Percentiles rank a stretch among this genome's conserved stretches.
phyloP scores from a whole-genome alignment of 2,888 invertebrate species.

The Arge pagana region DNA sequence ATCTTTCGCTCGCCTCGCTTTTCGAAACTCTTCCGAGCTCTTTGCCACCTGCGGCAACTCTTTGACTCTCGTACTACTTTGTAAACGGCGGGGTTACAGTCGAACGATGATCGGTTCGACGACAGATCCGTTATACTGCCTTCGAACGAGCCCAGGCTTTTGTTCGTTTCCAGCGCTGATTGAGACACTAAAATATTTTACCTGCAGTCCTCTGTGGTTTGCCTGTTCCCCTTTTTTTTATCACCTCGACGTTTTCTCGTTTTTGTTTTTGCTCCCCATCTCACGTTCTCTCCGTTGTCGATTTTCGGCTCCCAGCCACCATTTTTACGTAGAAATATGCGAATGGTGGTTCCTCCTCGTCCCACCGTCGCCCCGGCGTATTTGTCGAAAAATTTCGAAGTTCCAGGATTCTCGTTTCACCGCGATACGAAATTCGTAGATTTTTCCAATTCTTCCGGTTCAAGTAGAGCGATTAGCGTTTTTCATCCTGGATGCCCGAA shows the following conservation, averaged over 20 bases:
- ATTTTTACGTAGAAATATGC: too few species aligned
- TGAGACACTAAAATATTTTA: constrained; percentile 51
- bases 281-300: too few species aligned
- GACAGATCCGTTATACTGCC: not conserved
- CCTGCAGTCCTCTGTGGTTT: constrained; percentile 1
- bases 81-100: constrained; percentile 39
- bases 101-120: not conserved
- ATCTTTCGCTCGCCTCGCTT: constrained; percentile 35
- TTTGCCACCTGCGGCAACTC: constrained; percentile 50
- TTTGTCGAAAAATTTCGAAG: too few species aligned
- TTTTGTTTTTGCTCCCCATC: not conserved
- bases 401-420: too few species aligned
- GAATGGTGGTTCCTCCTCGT: too few species aligned
- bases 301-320: too few species aligned
- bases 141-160: constrained; percentile 1
- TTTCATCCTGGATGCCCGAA: too few species aligned
- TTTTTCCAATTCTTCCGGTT: too few species aligned
- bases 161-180: constrained; percentile 34
- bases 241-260: not conserved
- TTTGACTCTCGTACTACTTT: constrained; percentile 41
- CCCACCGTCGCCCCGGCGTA: too few species aligned
- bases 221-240: not conserved
- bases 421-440: too few species aligned
- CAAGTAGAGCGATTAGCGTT: too few species aligned
- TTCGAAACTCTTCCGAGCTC: constrained; percentile 43